phyloP scores from a whole-genome alignment of 2,113 vertebrate species.

The Alethe diademata region DNA sequence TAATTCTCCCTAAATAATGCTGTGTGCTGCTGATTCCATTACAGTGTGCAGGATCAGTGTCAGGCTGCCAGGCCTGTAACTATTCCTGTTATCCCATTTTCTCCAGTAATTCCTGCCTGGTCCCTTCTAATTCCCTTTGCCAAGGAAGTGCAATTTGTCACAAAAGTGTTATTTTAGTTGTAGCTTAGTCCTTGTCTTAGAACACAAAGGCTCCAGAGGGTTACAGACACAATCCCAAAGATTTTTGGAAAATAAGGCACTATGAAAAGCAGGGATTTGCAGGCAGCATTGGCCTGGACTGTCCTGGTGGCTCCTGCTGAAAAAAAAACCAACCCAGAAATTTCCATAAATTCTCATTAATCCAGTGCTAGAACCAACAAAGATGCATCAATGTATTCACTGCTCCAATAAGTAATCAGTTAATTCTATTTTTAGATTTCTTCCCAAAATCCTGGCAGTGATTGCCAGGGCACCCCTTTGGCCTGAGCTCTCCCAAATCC shows the following conservation, averaged over 20 bases:
- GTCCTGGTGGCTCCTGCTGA: background rate
- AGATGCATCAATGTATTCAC: background rate
- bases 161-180: fast-evolving
- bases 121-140: background rate
- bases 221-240: background rate
- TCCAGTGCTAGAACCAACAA: fast-evolving
- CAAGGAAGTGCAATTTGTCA: background rate
- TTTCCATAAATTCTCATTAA: background rate
- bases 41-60: background rate
- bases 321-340: too few relatives aligned
- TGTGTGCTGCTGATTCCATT: background rate
- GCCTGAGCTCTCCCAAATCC: background rate
- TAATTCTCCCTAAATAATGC: background rate
- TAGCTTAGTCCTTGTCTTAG: too few relatives aligned
- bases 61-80: background rate
- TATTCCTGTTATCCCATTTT: background rate
- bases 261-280: background rate
- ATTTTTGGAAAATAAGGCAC: background rate
- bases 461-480: background rate
- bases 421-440: background rate
- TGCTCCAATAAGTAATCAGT: fast-evolving
- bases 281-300: background rate
- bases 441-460: background rate
- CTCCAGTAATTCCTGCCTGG: background rate
- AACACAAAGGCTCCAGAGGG: background rate